These are phyloP conservation scores for Drosophila sproati DNA, from an alignment of 1,140 invertebrate genomes.

Conservation along the genomic window DNA sequence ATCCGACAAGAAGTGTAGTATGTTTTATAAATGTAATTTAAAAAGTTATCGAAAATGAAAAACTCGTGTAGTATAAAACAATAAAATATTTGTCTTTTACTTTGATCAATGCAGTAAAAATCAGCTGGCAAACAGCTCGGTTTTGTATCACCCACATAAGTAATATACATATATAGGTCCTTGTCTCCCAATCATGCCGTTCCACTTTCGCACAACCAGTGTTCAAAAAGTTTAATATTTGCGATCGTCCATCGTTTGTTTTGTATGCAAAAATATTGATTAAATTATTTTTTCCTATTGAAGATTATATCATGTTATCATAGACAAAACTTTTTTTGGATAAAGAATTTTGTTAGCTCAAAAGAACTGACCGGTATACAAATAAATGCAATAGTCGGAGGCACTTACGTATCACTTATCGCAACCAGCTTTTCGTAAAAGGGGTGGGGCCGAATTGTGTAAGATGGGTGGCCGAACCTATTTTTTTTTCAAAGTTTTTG, in stretches of 20 bases:
- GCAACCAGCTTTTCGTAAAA: not conserved
- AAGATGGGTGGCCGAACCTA: no score
- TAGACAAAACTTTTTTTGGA: no score
- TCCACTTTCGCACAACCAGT: not conserved
- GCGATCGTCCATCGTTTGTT: not conserved
- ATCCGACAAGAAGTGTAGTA: constrained; percentile 39
- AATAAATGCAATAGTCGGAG: no score
- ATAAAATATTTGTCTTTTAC: constrained; percentile 3
- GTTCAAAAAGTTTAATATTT: not conserved
- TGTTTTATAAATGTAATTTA: constrained; percentile 48
- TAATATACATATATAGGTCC: not conserved
- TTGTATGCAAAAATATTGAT: not conserved
- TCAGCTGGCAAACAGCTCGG: not conserved
- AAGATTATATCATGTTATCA: no score
- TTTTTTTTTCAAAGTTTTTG: no score
- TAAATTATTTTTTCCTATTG: no score
- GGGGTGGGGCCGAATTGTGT: no score
- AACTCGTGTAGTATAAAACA: constrained; percentile 19
- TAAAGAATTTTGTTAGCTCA: no score
- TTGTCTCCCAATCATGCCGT: not conserved
- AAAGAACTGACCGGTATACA: no score
- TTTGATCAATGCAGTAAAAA: not conserved
- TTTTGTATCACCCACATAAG: not conserved
- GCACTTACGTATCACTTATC: no score
- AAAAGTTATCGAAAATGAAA: constrained; percentile 40